phyloP scores from a whole-genome alignment of 1,140 invertebrate genomes.

The Drosophila asahinai region DNA sequence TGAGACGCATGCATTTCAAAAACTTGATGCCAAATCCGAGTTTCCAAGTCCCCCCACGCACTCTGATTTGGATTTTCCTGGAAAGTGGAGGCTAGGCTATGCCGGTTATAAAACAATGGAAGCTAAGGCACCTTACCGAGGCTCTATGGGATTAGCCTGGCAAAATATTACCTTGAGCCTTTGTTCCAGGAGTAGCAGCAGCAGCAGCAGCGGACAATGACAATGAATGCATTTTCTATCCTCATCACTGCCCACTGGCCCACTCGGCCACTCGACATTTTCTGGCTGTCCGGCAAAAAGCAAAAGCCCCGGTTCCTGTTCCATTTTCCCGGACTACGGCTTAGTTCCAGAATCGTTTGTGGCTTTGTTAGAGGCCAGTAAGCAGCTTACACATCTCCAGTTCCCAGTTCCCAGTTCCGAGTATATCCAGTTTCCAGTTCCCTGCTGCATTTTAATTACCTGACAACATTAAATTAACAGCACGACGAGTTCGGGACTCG shows the following conservation, averaged over 20 bases:
- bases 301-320: background rate
- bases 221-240: slow-evolving; percentile 19
- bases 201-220: slow-evolving; percentile 16
- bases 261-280: background rate
- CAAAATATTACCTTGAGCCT: slow-evolving; percentile 26
- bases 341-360: slow-evolving; percentile 26
- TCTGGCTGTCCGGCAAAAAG: background rate
- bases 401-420: background rate
- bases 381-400: slow-evolving; percentile 28
- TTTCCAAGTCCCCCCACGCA: background rate
- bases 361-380: slow-evolving; percentile 37
- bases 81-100: too few species aligned
- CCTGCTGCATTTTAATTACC: slow-evolving; percentile 54
- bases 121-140: background rate
- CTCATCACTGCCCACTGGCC: too few species aligned
- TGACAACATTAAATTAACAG: slow-evolving; percentile 48
- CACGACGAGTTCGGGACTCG: background rate
- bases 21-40: slow-evolving; percentile 23
- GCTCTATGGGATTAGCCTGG: slow-evolving; percentile 20
- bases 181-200: slow-evolving; percentile 9
- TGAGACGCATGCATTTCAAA: slow-evolving; percentile 27
- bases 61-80: too few species aligned
- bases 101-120: slow-evolving; percentile 10
- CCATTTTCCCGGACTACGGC: background rate
- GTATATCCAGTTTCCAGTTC: background rate